phyloP scores from a whole-genome alignment of 2,797 vertebrate genomes.

The Oreochromis grahami region DNA sequence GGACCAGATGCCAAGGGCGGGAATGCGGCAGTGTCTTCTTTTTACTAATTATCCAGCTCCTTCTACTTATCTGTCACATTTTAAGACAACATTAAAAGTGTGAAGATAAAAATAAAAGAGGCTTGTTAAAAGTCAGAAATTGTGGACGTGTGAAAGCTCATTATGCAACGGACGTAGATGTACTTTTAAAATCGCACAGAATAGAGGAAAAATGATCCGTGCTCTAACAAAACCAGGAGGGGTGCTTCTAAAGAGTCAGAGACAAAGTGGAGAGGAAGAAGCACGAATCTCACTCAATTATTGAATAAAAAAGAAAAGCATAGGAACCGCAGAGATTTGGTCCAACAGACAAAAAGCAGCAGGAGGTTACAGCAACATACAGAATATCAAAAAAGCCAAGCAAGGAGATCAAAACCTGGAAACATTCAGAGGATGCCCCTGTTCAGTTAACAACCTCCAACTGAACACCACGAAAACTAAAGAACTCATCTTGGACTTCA shows the following conservation, averaged over 20 bases:
- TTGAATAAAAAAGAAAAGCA: neutral
- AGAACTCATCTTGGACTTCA: too few relatives aligned
- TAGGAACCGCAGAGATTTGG: neutral
- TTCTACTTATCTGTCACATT: slow-evolving; percentile 36
- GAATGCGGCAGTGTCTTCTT: slow-evolving; percentile 4
- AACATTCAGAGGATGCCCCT: neutral
- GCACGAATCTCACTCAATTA: neutral
- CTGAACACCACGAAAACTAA: too few relatives aligned
- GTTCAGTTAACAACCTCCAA: too few relatives aligned
- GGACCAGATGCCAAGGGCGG: neutral
- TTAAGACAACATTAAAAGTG: slow-evolving; percentile 13
- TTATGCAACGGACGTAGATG: slow-evolving; percentile 14
- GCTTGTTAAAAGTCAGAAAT: slow-evolving; percentile 31
- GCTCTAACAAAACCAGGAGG: neutral
- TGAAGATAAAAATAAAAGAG: slow-evolving; percentile 39
- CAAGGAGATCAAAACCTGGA: neutral
- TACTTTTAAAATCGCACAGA: slow-evolving; percentile 12
- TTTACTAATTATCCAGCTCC: slow-evolving; percentile 39
- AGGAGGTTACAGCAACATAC: neutral
- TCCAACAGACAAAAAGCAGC: neutral
- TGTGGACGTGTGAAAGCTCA: slow-evolving; percentile 30
- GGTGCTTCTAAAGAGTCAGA: neutral
- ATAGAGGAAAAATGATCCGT: neutral
- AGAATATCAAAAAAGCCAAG: neutral
- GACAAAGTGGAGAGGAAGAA: neutral